Base-by-base conservation (phyloP, 1,140 invertebrate species). In the Tetramorium simillimum region DNA sequence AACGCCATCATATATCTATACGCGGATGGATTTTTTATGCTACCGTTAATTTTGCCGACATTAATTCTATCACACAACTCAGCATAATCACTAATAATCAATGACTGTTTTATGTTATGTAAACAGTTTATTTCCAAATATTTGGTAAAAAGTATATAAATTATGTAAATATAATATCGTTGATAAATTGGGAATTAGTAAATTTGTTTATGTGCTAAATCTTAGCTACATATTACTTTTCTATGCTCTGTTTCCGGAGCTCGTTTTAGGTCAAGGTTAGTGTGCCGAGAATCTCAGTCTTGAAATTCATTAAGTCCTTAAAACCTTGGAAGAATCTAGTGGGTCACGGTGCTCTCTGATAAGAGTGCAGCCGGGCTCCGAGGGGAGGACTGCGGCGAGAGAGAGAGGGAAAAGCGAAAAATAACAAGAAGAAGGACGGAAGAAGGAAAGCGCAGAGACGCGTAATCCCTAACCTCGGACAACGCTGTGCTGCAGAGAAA, bases 401-500 rank as follows among this genome's bases (percentile, higher is more conserved):
- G 40, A 18, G 62, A 46, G 82, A 21, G 18, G 43, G 21, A 43
- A 56, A 65, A 63, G 56, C 28, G 75, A 86, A 86, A 62, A 81
- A 84, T 85, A 91, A 84, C 81, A 91, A 92, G 87, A 93, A 91
- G 81, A 75, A 69, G 33, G 53, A 88, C 78, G 85, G 43, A 85
- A 78, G 62, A 84, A 24, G 33, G 70, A 72, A 88, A 85, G 88
- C 86, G 76, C 49, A 82, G 88, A 82, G 86, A 91, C 89, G 89
- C 88, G 86, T 82, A 87, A 92, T 91, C 92, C 93, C 92, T 94
- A 94, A 95, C 93, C 93, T 94, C 80, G 90, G 94, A 84, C 93
- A 94, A 94, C 91, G 86, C 65, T 85, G 82, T 86, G 86, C 70
- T 88, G 63, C 58, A 67, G 72, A 78, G 76, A 80, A 46, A 78